Conservation (phyloP, 2,888 invertebrate genomes). For the Dione juno region DNA sequence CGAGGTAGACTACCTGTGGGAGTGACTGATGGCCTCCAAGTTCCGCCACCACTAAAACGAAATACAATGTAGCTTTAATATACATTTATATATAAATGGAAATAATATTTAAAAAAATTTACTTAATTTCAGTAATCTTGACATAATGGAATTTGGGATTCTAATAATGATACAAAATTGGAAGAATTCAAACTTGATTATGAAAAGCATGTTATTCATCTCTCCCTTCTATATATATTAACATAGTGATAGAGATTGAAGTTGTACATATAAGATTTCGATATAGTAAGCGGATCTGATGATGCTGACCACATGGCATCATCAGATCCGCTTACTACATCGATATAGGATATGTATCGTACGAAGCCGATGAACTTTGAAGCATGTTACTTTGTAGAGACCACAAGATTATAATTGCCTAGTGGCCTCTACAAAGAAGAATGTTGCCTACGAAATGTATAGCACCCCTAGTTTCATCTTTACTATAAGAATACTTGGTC, state of each 20-base stretch:
- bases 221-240: too few species aligned
- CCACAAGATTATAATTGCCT: neutral
- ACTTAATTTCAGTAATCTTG: neutral
- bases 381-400: neutral
- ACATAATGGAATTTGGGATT: neutral
- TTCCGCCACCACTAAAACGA: conserved; percentile 89
- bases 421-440: too few species aligned
- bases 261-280: neutral
- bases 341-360: too few species aligned
- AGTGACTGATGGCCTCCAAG: conserved; percentile 95
- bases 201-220: neutral
- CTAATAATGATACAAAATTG: neutral
- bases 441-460: neutral
- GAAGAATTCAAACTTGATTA: neutral
- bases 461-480: neutral
- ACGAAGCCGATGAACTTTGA: too few species aligned
- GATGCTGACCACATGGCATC: neutral
- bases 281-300: neutral
- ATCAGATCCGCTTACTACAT: too few species aligned
- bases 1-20: conserved; percentile 90
- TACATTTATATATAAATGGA: neutral
- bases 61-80: neutral
- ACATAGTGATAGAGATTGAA: neutral
- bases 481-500: too few species aligned
- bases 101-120: neutral